Percentiles rank a stretch among this genome's conserved stretches.
Conservation (phyloP, 2,797 vertebrate genomes). For the Sebastes hubbsi region DNA sequence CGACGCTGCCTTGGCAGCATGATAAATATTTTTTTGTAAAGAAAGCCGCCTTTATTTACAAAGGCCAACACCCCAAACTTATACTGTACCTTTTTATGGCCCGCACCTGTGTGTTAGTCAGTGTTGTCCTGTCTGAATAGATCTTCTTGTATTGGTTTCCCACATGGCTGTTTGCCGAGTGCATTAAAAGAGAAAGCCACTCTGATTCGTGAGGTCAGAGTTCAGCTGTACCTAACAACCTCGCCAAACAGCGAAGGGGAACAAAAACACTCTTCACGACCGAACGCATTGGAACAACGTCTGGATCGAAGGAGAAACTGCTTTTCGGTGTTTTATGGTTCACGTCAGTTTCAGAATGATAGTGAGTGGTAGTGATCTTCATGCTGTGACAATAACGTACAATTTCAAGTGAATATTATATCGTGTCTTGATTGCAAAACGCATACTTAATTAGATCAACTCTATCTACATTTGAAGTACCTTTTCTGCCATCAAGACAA, state of each 20-base stretch:
- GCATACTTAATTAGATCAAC: slow-evolving; percentile 42
- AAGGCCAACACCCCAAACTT: slow-evolving; percentile 86
- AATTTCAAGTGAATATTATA: slow-evolving; percentile 62
- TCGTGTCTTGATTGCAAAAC: slow-evolving; percentile 59
- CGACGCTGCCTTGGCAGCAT: slow-evolving; percentile 97
- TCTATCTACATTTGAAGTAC: slow-evolving; percentile 47
- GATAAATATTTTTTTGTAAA: slow-evolving; percentile 91
- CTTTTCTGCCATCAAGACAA: slow-evolving; percentile 67
- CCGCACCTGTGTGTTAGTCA: slow-evolving; percentile 69
- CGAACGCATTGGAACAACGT: slow-evolving; percentile 45
- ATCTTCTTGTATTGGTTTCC: slow-evolving; percentile 68
- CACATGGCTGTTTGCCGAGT: slow-evolving; percentile 61
- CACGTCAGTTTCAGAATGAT: slow-evolving; percentile 54
- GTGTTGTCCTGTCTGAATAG: slow-evolving; percentile 77
- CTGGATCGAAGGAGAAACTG: slow-evolving; percentile 50
- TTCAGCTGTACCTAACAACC: slow-evolving; percentile 60
- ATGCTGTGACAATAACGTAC: slow-evolving; percentile 74
- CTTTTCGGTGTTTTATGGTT: slow-evolving; percentile 50
- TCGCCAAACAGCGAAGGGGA: slow-evolving; percentile 57
- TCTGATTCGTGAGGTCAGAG: slow-evolving; percentile 56
- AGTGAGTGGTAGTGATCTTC: slow-evolving; percentile 63
- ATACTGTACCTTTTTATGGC: slow-evolving; percentile 72
- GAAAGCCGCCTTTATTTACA: slow-evolving; percentile 96
- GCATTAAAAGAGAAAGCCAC: slow-evolving; percentile 59
- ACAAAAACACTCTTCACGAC: slow-evolving; percentile 48